Percentiles rank a stretch among this genome's conserved stretches.
phyloP scores from a whole-genome alignment of 2,113 vertebrate species.

The Mesembrinibis cayennensis region DNA sequence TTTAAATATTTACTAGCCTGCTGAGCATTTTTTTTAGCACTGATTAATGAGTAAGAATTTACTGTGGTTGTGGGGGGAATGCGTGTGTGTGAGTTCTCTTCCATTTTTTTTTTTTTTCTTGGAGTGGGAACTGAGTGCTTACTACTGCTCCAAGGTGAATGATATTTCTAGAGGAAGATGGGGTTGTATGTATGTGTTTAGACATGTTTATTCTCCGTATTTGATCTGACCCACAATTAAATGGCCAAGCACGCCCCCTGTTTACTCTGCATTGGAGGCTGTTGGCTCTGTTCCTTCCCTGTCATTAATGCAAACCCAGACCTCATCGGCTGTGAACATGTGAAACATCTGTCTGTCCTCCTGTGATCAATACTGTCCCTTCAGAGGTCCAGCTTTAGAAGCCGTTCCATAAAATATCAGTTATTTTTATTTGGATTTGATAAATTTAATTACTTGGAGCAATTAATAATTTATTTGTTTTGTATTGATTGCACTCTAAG shows the following conservation, averaged over 20 bases:
- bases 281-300: conserved; percentile 25
- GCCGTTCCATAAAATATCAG: conserved; percentile 64
- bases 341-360: conserved; percentile 66
- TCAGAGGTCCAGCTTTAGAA: conserved; percentile 50
- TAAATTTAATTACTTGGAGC: conserved; percentile 72
- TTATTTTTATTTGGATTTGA: conserved; percentile 74
- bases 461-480: conserved; percentile 75
- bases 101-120: background rate
- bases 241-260: conserved; percentile 2
- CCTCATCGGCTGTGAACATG: conserved; percentile 15
- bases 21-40: conserved; percentile 38
- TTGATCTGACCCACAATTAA: conserved; percentile 51
- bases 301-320: conserved; percentile 66
- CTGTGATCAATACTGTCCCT: conserved; percentile 63
- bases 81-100: background rate
- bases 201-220: conserved; percentile 31
- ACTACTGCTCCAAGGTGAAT: conserved; percentile 2
- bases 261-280: conserved; percentile 8
- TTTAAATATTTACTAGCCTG: conserved; percentile 66
- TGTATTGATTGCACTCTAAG: conserved; percentile 60
- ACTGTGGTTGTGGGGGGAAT: background rate
- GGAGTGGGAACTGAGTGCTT: background rate
- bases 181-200: background rate
- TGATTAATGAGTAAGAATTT: conserved; percentile 56
- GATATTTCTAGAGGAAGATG: conserved; percentile 9